Percentiles rank a stretch among this genome's conserved stretches.
Evolutionary conservation across 2,113 vertebrate species (phyloP).

Genomic region (Marcusenius ussheri): DNA sequence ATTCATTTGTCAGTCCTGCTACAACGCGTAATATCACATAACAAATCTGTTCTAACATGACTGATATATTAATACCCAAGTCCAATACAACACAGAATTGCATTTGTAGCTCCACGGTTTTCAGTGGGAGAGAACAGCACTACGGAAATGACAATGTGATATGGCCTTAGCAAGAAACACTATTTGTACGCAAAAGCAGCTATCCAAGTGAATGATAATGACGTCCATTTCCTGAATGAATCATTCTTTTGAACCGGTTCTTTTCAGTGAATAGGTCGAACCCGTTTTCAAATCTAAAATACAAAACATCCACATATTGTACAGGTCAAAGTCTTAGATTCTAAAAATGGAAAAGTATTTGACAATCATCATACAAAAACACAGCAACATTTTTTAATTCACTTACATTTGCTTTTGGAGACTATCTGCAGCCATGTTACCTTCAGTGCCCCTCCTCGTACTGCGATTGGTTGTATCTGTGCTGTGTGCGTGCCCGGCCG

Average conservation of each 20-base stretch:
- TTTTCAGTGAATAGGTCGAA: neutral
- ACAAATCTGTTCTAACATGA: neutral
- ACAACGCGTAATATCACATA: too few species aligned
- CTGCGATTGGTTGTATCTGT: too few species aligned
- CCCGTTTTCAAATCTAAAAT: neutral
- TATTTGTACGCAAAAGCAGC: neutral
- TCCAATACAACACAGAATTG: neutral
- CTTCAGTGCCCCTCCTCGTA: neutral
- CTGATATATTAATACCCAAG: neutral
- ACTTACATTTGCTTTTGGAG: neutral
- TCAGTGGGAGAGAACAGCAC: neutral
- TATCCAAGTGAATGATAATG: neutral
- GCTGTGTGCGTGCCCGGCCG: too few species aligned
- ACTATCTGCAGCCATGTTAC: neutral
- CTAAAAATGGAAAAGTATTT: neutral
- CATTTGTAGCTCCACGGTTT: neutral
- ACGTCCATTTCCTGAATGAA: neutral
- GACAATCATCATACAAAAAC: neutral
- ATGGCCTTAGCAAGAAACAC: neutral
- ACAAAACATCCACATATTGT: neutral
- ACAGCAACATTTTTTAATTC: neutral
- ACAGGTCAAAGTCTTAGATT: neutral
- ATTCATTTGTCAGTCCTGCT: neutral
- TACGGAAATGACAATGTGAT: neutral
- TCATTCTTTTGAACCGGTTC: neutral